Evolutionary conservation across 2,113 vertebrate genomes (phyloP).

Genomic region (Patagioenas fasciata): DNA sequence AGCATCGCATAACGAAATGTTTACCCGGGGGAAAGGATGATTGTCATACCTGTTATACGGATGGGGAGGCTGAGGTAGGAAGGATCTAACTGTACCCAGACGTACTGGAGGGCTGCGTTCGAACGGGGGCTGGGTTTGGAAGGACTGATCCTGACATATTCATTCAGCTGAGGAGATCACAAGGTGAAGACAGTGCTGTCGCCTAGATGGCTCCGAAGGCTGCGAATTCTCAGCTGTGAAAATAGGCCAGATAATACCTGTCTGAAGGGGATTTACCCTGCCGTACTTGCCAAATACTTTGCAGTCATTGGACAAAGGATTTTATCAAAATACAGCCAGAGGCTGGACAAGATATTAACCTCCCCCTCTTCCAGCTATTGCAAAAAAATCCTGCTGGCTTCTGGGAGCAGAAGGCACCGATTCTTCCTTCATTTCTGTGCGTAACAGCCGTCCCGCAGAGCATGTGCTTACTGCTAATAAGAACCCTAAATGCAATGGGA

Average conservation of each 20-base stretch:
- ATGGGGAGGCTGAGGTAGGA: constrained; percentile 14
- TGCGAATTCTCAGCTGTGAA: constrained; percentile 34
- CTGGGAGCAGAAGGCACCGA: background rate
- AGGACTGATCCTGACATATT: background rate
- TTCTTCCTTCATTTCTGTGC: background rate
- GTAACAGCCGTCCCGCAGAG: background rate
- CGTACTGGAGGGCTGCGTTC: background rate
- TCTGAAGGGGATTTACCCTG: constrained; percentile 32
- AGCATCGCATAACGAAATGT: background rate
- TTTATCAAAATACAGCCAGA: constrained; percentile 49
- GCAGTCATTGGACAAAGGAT: constrained; percentile 34
- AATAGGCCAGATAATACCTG: constrained; percentile 44
- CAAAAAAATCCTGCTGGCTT: background rate
- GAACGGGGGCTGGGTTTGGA: background rate
- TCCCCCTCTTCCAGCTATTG: background rate
- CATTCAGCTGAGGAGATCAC: background rate
- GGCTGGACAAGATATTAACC: constrained; percentile 28
- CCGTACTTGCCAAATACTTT: background rate
- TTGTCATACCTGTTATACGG: constrained; percentile 17
- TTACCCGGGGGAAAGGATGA: constrained; percentile 14
- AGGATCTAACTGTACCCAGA: background rate
- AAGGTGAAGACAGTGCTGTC: background rate
- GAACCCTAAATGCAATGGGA: background rate
- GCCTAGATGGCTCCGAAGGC: background rate
- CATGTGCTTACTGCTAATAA: background rate